A percentile compares a stretch with the other conserved stretches of the same genome.
Conservation (phyloP, 1,140 invertebrate genomes). For the Psilanteris sp. region DNA sequence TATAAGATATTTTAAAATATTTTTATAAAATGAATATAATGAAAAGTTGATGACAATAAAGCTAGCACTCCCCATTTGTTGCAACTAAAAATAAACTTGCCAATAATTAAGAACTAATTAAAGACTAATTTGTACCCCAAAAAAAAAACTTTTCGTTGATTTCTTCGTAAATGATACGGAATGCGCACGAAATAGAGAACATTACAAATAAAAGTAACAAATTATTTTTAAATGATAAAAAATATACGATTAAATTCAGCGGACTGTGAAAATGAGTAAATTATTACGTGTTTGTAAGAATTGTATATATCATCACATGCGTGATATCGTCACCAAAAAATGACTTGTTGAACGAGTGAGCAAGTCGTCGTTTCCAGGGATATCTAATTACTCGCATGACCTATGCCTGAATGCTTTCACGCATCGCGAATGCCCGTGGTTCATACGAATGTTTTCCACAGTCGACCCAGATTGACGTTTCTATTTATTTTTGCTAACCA, state of each 20-base stretch:
- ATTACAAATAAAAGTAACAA: background rate
- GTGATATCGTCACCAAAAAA: constrained; percentile 41
- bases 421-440: constrained; percentile 40
- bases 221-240: no score
- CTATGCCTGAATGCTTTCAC: constrained; percentile 66
- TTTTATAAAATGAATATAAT: no score
- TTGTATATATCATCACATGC: constrained; percentile 27
- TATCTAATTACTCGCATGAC: constrained; percentile 76
- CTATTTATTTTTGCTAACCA: constrained; percentile 59
- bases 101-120: no score
- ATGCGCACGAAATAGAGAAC: no score
- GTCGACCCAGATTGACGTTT: constrained; percentile 57
- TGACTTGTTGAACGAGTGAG: constrained; percentile 61
- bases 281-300: background rate
- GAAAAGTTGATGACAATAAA: no score
- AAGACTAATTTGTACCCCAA: no score
- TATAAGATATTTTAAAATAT: no score
- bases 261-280: background rate
- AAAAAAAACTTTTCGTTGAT: no score
- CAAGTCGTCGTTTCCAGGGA: constrained; percentile 73
- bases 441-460: constrained; percentile 48
- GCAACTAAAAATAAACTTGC: no score
- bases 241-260: no score
- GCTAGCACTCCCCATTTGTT: no score
- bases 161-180: no score